A percentile compares a stretch with the other conserved stretches of the same genome.
Evolutionary conservation across 2,113 vertebrate species (phyloP).

Genomic region (Grammomys dolichurus): DNA sequence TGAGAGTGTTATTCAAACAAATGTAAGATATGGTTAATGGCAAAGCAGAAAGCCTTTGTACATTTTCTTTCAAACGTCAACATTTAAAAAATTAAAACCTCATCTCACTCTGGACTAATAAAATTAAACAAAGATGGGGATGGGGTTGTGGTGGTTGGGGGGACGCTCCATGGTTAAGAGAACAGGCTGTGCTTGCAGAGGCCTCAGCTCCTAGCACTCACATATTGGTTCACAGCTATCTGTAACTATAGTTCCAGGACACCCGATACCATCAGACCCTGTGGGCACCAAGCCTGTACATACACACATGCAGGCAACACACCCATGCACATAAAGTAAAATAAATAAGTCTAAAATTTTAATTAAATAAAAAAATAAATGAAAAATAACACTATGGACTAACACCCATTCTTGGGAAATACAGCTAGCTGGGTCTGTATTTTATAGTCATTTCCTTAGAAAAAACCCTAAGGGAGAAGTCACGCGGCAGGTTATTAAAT

Average conservation of each 20-base stretch:
- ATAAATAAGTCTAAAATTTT: not conserved
- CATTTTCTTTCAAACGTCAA: slow-evolving; percentile 20
- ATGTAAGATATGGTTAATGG: not conserved
- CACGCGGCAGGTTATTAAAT: slow-evolving; percentile 59
- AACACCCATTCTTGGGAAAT: not conserved
- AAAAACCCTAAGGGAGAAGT: not conserved
- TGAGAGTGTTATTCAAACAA: not conserved
- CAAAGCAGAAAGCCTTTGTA: not conserved
- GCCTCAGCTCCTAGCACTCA: too few relatives aligned
- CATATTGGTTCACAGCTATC: not conserved
- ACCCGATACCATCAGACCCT: not conserved
- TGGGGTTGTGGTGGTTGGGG: too few relatives aligned
- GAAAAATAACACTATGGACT: not conserved
- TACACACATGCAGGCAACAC: not conserved
- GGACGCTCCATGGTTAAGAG: too few relatives aligned
- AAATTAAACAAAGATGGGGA: too few relatives aligned
- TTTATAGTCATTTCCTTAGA: slow-evolving; percentile 2
- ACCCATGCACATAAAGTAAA: not conserved
- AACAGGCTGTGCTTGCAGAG: too few relatives aligned
- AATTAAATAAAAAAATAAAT: not conserved
- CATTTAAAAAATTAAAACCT: not conserved
- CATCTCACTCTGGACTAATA: not conserved
- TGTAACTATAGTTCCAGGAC: not conserved
- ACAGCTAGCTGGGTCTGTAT: not conserved
- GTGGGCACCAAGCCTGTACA: not conserved